phyloP scores from a whole-genome alignment of 2,113 vertebrate genomes.

The Apodemus speciosus region DNA sequence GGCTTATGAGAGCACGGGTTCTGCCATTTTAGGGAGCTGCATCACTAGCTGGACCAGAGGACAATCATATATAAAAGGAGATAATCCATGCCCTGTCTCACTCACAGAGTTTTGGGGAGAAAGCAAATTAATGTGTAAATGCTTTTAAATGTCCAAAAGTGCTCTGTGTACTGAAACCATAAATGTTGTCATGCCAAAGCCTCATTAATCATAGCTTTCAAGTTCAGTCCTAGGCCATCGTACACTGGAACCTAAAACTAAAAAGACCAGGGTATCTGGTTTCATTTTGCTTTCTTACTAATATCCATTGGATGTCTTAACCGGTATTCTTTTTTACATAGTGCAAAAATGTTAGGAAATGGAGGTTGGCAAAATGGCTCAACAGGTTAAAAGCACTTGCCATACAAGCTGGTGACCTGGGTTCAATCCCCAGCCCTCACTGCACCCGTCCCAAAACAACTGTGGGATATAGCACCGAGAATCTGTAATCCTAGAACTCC shows the following conservation, averaged over 20 bases:
- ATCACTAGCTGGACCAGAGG: background rate
- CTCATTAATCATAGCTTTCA: background rate
- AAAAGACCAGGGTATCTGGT: background rate
- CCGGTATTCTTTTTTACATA: conserved; percentile 16
- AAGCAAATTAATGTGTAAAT: background rate
- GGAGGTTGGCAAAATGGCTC: background rate
- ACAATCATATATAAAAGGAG: background rate
- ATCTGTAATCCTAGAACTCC: background rate
- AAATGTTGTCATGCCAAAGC: background rate
- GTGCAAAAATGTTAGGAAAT: background rate
- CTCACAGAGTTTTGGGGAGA: background rate
- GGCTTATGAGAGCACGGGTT: background rate
- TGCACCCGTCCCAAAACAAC: background rate
- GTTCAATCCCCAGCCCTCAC: too few relatives aligned
- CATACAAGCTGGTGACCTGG: background rate
- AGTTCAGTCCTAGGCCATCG: conserved; percentile 5
- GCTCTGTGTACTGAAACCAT: background rate
- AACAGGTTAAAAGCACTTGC: background rate
- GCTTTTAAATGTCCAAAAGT: background rate
- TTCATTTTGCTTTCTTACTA: conserved; percentile 10
- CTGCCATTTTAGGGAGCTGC: background rate
- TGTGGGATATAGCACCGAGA: background rate
- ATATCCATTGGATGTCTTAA: background rate
- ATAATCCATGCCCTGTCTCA: background rate
- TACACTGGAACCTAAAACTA: background rate